Conservation (phyloP, 2,888 invertebrate species). For the Drosophila subquinaria region DNA sequence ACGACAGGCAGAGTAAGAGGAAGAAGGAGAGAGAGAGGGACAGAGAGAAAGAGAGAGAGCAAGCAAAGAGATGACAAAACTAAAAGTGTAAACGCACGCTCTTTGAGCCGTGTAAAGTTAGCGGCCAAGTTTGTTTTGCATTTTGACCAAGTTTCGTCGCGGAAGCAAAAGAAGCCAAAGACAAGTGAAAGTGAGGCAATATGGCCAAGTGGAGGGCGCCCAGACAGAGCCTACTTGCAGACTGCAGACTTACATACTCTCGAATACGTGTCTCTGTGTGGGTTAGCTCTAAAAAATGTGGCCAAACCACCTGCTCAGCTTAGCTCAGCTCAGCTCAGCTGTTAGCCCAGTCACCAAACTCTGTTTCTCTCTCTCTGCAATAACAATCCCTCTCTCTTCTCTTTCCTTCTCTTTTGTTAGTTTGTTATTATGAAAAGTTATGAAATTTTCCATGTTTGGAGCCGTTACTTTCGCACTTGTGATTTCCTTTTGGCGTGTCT, state of each 20-base stretch:
- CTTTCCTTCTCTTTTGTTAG: conserved; percentile 8
- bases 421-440: conserved; percentile 64
- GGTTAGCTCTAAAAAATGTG: conserved; percentile 36
- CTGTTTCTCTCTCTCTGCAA: neutral
- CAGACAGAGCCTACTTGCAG: conserved; percentile 51
- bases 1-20: conserved; percentile 1
- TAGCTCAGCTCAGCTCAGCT: conserved; percentile 47
- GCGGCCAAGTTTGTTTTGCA: conserved; percentile 77
- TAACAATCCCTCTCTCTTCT: neutral
- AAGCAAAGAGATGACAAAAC: conserved; percentile 37
- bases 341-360: conserved; percentile 23
- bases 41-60: conserved; percentile 38
- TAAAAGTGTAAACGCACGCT: conserved; percentile 36
- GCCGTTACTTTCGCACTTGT: conserved; percentile 56
- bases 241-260: conserved; percentile 4
- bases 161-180: conserved; percentile 72
- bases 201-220: conserved; percentile 62
- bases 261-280: neutral
- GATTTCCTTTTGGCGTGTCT: conserved; percentile 56
- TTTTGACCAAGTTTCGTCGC: conserved; percentile 79
- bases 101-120: conserved; percentile 43
- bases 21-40: conserved; percentile 26
- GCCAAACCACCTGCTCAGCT: conserved; percentile 52
- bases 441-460: conserved; percentile 60
- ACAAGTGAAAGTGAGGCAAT: conserved; percentile 81